Evolutionary conservation across 2,888 invertebrate genomes (phyloP).

Genomic region (Chrysolina haemoptera): DNA sequence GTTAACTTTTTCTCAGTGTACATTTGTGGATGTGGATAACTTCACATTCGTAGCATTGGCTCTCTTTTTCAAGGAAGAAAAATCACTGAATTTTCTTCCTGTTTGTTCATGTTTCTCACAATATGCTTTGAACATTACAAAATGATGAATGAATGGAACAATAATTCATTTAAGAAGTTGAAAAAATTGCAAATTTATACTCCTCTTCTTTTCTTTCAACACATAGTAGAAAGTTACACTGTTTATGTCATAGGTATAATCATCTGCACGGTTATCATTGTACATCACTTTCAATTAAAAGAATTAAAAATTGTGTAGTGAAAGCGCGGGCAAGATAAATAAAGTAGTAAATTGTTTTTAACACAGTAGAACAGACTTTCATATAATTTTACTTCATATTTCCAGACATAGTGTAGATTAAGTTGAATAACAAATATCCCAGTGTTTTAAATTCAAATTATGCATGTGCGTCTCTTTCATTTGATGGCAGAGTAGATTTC

Average conservation of each 20-base stretch:
- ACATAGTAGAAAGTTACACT: not conserved
- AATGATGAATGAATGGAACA: too few species aligned
- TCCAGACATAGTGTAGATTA: not conserved
- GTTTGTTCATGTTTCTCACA: too few species aligned
- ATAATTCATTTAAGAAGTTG: not conserved
- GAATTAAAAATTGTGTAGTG: not conserved
- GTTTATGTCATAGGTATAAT: slow-evolving; percentile 1
- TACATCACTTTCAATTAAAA: not conserved
- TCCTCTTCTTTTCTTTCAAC: not conserved
- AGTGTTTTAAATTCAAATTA: not conserved
- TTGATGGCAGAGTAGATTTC: too few species aligned
- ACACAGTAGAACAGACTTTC: not conserved
- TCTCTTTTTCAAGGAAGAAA: too few species aligned
- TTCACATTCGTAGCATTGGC: too few species aligned
- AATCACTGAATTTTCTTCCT: too few species aligned
- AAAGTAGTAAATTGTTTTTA: slow-evolving; percentile 1
- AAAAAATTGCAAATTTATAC: not conserved
- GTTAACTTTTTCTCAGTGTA: too few species aligned
- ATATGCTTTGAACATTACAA: too few species aligned
- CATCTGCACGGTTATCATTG: not conserved
- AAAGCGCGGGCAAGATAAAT: slow-evolving; percentile 2
- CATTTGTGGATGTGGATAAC: too few species aligned
- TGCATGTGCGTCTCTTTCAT: too few species aligned
- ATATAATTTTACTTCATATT: not conserved
- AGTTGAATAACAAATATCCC: not conserved